Evolutionary conservation across 1,140 invertebrate genomes (phyloP), one percentile per base, ranked within the genome.

Genomic region (Venturia canescens): DNA sequence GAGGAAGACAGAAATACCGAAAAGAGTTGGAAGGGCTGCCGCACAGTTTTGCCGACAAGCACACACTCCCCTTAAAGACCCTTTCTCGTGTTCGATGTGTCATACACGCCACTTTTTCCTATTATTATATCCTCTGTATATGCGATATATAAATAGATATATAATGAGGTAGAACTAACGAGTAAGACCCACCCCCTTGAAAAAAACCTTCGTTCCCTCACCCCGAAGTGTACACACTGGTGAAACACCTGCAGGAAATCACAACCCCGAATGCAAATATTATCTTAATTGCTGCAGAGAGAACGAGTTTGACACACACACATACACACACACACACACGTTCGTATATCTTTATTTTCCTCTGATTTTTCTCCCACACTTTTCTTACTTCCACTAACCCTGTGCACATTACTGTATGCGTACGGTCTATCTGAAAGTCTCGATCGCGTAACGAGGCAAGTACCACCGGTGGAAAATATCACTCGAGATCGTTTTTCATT

Each of bases 211-310:
- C 21, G 11, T 21, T 4, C 31, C 70, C 15, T n/a, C 72, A 50
- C 76, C 74, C 23, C 31, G 18, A 80, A 72, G 63, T 66, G 77
- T 72, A 75, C 53, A 44, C 67, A 21, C 23, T 9, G 50, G 48
- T 72, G 84, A 86, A 88, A 86, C 91, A 92, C 91, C 91, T 92
- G 91, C 91, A 92, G 90, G 91, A 92, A 92, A 92, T 91, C 91
- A 91, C 90, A 86, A 89, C 89, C 88, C 88, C 84, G 82, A 91
- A 90, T 90, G 90, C 89, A 90, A 92, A 92, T 92, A 91, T 91
- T 91, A 90, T 90, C 89, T 91, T 91, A 90, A 90, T 91, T 90
- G 88, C 86, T 86, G 82, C 79, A 83, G 81, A 89, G 26, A 67
- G 44, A 78, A 66, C 48, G 38, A 26, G 66, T 23, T 38, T 26